These are phyloP conservation scores for Nixonia krombeini DNA, from an alignment of 1,140 invertebrate genomes.

Conservation along the genomic window DNA sequence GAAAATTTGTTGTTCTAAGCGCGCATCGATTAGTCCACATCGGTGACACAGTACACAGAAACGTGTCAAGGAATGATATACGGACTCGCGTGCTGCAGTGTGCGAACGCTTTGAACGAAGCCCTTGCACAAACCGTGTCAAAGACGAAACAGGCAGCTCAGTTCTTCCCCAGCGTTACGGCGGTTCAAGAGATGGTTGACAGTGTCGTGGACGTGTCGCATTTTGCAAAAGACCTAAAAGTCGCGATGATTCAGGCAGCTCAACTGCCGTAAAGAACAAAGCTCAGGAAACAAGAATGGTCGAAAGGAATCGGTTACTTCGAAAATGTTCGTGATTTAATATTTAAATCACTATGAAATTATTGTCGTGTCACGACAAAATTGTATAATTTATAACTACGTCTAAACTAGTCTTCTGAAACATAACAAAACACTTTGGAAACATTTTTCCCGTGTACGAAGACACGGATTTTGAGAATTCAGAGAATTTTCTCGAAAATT, in stretches of 20 bases:
- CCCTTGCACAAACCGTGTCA: conserved; percentile 85
- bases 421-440: too few species aligned
- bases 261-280: conserved; percentile 20
- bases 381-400: too few species aligned
- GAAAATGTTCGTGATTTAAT: too few species aligned
- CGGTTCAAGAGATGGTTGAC: conserved; percentile 95
- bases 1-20: conserved; percentile 93
- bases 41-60: conserved; percentile 90
- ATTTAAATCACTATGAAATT: too few species aligned
- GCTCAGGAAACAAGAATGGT: too few species aligned
- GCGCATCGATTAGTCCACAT: conserved; percentile 94
- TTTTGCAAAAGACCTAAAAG: conserved; percentile 82
- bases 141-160: conserved; percentile 92
- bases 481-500: too few species aligned
- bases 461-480: too few species aligned
- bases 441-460: too few species aligned
- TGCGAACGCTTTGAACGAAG: conserved; percentile 88
- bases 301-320: too few species aligned
- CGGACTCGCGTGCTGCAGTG: conserved; percentile 82
- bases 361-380: too few species aligned
- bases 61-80: conserved; percentile 80
- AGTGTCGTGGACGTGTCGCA: conserved; percentile 87
- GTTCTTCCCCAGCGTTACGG: conserved; percentile 90
- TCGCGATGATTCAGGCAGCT: conserved; percentile 63
- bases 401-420: too few species aligned